phyloP scores from a whole-genome alignment of 2,113 vertebrate species.

The Tetrax tetrax region DNA sequence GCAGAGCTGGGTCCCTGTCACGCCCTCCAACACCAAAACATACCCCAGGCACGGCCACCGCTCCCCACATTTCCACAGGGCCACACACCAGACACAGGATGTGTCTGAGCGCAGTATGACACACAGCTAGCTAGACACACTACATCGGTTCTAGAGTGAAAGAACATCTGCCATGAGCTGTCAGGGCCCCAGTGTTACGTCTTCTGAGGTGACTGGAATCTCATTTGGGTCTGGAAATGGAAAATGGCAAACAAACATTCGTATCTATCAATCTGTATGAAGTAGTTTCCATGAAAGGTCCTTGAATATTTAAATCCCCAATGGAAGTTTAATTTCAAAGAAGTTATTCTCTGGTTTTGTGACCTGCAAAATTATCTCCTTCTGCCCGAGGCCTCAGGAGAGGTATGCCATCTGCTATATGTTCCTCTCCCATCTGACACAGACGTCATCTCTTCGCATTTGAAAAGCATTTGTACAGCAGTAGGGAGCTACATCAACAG shows the following conservation, averaged over 20 bases:
- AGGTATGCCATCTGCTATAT: neutral
- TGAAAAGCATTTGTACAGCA: neutral
- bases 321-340: neutral
- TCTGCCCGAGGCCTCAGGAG: neutral
- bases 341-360: neutral
- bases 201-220: neutral
- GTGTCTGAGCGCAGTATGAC: neutral
- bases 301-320: neutral
- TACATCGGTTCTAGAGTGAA: neutral
- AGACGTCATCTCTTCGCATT: neutral
- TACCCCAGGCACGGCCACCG: neutral
- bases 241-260: neutral
- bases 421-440: neutral
- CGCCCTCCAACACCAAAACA: neutral
- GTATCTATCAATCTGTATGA: neutral
- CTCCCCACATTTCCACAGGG: neutral
- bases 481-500: neutral
- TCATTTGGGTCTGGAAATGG: neutral
- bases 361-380: conserved; percentile 17
- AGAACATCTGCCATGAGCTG: neutral
- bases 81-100: accelerated
- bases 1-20: neutral
- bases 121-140: neutral
- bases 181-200: accelerated
- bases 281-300: neutral